A percentile compares a stretch with the other conserved stretches of the same genome.
Conservation (phyloP, 2,113 vertebrate species). For the Hepsetus odoe region DNA sequence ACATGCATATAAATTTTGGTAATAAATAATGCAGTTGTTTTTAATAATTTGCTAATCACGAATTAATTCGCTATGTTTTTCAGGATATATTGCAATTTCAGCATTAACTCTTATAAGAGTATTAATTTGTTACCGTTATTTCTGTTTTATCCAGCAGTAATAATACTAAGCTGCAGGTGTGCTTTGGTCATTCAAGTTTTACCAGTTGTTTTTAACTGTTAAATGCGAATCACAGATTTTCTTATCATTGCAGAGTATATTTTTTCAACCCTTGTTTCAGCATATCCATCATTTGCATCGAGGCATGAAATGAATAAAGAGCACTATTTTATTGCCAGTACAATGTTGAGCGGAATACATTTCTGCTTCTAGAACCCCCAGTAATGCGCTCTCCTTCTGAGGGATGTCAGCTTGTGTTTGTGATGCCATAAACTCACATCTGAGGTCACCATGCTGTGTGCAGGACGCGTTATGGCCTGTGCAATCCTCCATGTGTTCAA, state of each 20-base stretch:
- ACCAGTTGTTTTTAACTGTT: background rate
- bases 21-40: too few species aligned
- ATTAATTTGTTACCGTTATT: too few species aligned
- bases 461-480: slow-evolving; percentile 29
- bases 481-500: slow-evolving; percentile 61
- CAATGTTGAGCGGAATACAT: slow-evolving; percentile 10
- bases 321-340: background rate
- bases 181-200: background rate
- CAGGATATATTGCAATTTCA: too few species aligned
- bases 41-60: too few species aligned
- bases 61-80: too few species aligned
- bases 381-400: slow-evolving; percentile 4
- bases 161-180: background rate
- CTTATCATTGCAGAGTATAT: background rate
- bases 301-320: background rate
- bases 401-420: slow-evolving; percentile 23
- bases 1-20: too few species aligned
- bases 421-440: slow-evolving; percentile 28
- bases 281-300: slow-evolving; percentile 27
- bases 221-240: background rate
- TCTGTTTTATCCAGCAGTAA: too few species aligned
- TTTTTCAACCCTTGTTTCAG: slow-evolving; percentile 6
- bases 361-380: background rate
- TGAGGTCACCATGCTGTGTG: background rate
- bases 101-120: too few species aligned